A percentile compares a stretch with the other conserved stretches of the same genome.
Conservation (phyloP, 2,797 vertebrate species). For the Rhadinocentrus ornatus region DNA sequence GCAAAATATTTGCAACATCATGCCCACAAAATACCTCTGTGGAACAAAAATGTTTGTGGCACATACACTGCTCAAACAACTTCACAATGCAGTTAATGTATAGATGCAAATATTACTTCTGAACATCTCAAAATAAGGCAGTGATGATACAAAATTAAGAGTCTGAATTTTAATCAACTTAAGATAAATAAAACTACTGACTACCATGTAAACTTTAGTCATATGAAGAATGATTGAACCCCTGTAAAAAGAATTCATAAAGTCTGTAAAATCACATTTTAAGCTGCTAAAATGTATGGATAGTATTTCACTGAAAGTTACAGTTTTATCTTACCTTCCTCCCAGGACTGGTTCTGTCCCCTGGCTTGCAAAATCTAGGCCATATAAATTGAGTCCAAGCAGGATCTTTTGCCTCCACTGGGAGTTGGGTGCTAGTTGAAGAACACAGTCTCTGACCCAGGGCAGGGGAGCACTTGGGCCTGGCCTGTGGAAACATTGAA, state of each 20-base stretch:
- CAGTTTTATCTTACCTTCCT: slow-evolving; percentile 76
- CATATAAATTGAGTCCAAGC: slow-evolving; percentile 94
- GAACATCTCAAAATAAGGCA: not conserved
- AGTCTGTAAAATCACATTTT: not conserved
- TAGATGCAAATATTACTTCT: not conserved
- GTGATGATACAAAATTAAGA: not conserved
- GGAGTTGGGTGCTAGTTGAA: slow-evolving; percentile 88
- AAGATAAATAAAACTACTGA: too few species aligned
- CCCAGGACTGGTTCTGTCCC: slow-evolving; percentile 90
- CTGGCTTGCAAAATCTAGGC: slow-evolving; percentile 89
- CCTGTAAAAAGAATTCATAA: not conserved
- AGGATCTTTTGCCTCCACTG: slow-evolving; percentile 95
- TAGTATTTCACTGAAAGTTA: not conserved
- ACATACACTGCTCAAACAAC: not conserved
- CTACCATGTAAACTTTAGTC: not conserved
- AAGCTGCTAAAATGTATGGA: not conserved
- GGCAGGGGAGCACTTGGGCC: slow-evolving; percentile 92
- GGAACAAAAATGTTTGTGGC: not conserved
- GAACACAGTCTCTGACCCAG: slow-evolving; percentile 92
- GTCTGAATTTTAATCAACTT: not conserved
- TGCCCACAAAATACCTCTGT: not conserved
- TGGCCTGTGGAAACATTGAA: slow-evolving; percentile 74
- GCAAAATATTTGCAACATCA: too few species aligned
- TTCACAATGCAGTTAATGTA: not conserved
- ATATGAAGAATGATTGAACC: too few species aligned